Evolutionary conservation across 1,140 invertebrate genomes (phyloP).

Genomic region (Rhagoletis pomonella): DNA sequence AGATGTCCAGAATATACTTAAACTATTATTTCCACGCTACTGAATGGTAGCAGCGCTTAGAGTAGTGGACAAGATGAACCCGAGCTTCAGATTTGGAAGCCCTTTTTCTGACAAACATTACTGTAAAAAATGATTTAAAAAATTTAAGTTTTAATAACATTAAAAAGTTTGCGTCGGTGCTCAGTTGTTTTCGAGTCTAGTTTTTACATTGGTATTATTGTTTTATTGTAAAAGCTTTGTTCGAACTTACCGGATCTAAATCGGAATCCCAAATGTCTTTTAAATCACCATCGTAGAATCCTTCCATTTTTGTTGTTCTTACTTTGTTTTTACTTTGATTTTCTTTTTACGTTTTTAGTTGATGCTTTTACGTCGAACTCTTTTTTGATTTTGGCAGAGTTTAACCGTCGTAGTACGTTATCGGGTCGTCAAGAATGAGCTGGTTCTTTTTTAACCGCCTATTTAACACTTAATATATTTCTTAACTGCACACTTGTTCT

Average conservation of each 20-base stretch:
- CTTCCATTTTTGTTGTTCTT: constrained; percentile 76
- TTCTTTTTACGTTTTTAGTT: constrained; percentile 45
- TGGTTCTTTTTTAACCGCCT: not conserved
- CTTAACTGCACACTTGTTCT: not conserved
- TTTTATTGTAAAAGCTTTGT: too few species aligned
- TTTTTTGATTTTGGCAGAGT: not conserved
- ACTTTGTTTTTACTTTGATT: constrained; percentile 10
- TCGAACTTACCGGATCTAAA: constrained; percentile 85
- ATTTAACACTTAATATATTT: constrained; percentile 4
- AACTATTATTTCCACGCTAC: too few species aligned
- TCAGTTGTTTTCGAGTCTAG: too few species aligned
- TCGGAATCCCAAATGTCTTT: constrained; percentile 86
- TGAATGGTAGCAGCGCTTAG: too few species aligned
- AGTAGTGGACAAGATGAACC: too few species aligned
- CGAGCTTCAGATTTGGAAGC: too few species aligned
- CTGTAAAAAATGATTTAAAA: too few species aligned
- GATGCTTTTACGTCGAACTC: constrained; percentile 33
- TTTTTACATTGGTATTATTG: too few species aligned
- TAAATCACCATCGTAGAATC: constrained; percentile 83
- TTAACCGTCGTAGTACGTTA: constrained; percentile 1
- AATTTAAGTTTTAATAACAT: too few species aligned
- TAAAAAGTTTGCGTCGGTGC: too few species aligned
- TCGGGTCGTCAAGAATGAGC: constrained; percentile 10
- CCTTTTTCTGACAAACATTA: too few species aligned
- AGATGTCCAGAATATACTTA: too few species aligned